These are phyloP conservation scores for Synergus laeviventris DNA, from an alignment of 2,888 invertebrate species.

Conservation along the genomic window DNA sequence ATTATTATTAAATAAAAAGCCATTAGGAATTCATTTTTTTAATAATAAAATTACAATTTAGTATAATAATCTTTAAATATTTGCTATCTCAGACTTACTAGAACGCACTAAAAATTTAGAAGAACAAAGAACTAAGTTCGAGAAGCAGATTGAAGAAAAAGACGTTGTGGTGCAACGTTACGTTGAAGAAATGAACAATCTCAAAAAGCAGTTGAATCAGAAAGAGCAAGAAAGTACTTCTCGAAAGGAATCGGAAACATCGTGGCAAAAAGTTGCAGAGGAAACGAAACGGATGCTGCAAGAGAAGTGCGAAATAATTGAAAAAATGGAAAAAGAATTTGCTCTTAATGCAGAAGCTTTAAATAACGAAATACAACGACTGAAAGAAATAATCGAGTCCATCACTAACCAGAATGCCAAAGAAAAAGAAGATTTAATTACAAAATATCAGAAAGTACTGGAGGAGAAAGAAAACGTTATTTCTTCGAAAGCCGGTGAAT, in stretches of 20 bases:
- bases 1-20: too few relatives aligned
- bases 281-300: conserved; percentile 69
- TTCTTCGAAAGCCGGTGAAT: conserved; percentile 58
- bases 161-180: conserved; percentile 69
- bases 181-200: conserved; percentile 66
- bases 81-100: conserved; percentile 25
- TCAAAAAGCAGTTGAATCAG: conserved; percentile 63
- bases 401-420: conserved; percentile 74
- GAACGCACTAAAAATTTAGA: conserved; percentile 46
- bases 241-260: conserved; percentile 60
- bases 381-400: conserved; percentile 68
- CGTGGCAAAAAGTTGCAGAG: conserved; percentile 71
- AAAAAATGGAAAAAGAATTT: conserved; percentile 71
- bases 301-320: conserved; percentile 70
- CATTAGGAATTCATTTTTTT: too few relatives aligned
- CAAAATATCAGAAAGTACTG: conserved; percentile 77
- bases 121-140: conserved; percentile 71
- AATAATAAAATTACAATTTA: too few relatives aligned
- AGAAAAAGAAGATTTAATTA: conserved; percentile 76
- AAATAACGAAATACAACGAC: conserved; percentile 66
- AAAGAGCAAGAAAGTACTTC: conserved; percentile 61
- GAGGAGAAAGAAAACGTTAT: conserved; percentile 77
- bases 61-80: not conserved
- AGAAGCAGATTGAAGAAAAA: conserved; percentile 69
- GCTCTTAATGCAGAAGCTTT: conserved; percentile 61